phyloP scores from a whole-genome alignment of 2,888 invertebrate species.

The Torymus texanus region DNA sequence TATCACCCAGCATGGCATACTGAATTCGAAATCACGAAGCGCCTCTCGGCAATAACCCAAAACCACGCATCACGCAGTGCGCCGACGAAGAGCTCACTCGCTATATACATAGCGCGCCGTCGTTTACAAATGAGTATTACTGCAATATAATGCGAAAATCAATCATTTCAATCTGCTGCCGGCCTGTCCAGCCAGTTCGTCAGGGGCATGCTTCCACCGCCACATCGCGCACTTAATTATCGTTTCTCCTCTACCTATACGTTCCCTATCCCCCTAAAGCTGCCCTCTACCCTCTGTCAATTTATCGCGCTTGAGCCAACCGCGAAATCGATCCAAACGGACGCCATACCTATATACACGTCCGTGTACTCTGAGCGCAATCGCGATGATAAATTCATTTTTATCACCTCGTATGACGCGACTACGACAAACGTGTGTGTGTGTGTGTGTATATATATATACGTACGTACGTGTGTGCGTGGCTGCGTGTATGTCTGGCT shows the following conservation, averaged over 20 bases:
- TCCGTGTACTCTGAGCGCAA: not conserved
- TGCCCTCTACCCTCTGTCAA: slow-evolving; percentile 12
- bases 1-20: too few species aligned
- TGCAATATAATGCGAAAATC: slow-evolving; percentile 31
- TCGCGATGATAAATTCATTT: slow-evolving; percentile 66
- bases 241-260: slow-evolving; percentile 3
- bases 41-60: too few species aligned
- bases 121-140: slow-evolving; percentile 26
- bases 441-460: too few species aligned
- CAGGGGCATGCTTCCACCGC: too few species aligned
- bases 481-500: too few species aligned
- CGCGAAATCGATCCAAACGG: slow-evolving; percentile 47
- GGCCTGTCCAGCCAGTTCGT: not conserved
- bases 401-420: slow-evolving; percentile 62
- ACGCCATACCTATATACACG: not conserved
- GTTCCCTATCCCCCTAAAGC: not conserved
- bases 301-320: slow-evolving; percentile 41
- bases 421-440: slow-evolving; percentile 18
- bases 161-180: slow-evolving; percentile 37
- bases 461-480: too few species aligned
- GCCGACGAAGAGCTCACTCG: too few species aligned
- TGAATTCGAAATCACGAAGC: too few species aligned
- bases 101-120: not conserved
- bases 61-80: too few species aligned
- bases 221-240: slow-evolving; percentile 43